Percentiles rank a stretch among this genome's conserved stretches.
Evolutionary conservation across 2,797 vertebrate genomes (phyloP).

Genomic region (Zalophus californianus): DNA sequence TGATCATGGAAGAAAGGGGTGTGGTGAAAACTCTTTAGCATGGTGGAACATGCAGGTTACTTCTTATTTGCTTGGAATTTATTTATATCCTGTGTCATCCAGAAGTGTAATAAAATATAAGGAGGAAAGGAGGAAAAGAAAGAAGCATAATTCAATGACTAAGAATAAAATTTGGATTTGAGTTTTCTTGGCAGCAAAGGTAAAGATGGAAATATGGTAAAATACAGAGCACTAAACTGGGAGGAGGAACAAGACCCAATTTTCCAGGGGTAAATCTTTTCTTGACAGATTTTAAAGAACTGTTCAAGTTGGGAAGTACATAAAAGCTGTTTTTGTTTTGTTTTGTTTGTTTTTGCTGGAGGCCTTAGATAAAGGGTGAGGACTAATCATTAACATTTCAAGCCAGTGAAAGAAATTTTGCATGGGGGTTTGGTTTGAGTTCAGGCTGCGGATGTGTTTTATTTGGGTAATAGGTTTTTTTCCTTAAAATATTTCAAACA

Average conservation of each 20-base stretch:
- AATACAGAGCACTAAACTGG: constrained; percentile 26
- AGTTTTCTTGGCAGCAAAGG: constrained; percentile 40
- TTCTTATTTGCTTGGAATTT: constrained; percentile 63
- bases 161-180: constrained; percentile 64
- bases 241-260: not conserved
- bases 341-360: not conserved
- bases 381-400: not conserved
- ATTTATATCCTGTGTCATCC: constrained; percentile 55
- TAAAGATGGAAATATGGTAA: constrained; percentile 50
- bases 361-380: not conserved
- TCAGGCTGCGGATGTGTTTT: not conserved
- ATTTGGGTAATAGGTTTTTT: not conserved
- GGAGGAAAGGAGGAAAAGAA: not conserved
- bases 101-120: not conserved
- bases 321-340: not conserved
- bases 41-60: not conserved
- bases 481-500: not conserved
- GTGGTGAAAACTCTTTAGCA: not conserved
- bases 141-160: constrained; percentile 42
- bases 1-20: not conserved
- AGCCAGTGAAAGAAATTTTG: not conserved
- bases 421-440: not conserved
- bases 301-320: constrained; percentile 41
- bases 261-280: constrained; percentile 35
- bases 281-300: constrained; percentile 5